Percentiles rank a stretch among this genome's conserved stretches.
Conservation (phyloP, 2,797 vertebrate genomes). For the Denticeps clupeoides region DNA sequence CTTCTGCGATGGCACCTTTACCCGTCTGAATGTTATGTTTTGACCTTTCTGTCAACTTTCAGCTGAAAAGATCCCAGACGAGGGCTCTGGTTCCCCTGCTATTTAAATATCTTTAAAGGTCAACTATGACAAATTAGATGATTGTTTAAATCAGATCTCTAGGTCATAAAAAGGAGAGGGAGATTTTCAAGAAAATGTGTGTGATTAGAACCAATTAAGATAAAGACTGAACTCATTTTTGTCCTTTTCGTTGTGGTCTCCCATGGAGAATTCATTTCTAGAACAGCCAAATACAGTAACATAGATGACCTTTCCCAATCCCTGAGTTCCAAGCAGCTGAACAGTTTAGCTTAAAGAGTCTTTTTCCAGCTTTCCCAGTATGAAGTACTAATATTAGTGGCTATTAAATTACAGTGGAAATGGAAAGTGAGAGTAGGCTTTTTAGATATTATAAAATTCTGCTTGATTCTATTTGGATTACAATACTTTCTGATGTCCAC, state of each 20-base stretch:
- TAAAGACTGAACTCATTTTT: background rate
- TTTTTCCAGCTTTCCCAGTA: background rate
- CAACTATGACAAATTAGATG: background rate
- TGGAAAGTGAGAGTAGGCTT: no score
- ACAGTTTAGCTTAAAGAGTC: background rate
- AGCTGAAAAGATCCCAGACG: no score
- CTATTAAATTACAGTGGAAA: no score
- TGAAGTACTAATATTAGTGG: background rate
- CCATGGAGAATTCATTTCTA: background rate
- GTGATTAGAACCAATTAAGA: background rate
- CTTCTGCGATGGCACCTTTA: background rate
- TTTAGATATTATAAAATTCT: no score
- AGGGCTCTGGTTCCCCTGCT: background rate
- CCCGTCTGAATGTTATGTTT: no score
- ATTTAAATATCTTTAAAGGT: background rate
- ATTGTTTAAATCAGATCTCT: background rate
- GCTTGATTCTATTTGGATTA: no score
- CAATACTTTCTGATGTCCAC: no score
- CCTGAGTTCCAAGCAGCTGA: no score
- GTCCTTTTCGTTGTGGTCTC: background rate
- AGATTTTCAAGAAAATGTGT: background rate
- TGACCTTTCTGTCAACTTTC: slow-evolving; percentile 1
- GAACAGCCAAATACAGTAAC: background rate
- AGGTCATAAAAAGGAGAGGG: background rate
- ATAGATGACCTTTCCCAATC: background rate